These are phyloP conservation scores for Suillia variegata DNA, from an alignment of 2,888 invertebrate species.

Conservation along the genomic window DNA sequence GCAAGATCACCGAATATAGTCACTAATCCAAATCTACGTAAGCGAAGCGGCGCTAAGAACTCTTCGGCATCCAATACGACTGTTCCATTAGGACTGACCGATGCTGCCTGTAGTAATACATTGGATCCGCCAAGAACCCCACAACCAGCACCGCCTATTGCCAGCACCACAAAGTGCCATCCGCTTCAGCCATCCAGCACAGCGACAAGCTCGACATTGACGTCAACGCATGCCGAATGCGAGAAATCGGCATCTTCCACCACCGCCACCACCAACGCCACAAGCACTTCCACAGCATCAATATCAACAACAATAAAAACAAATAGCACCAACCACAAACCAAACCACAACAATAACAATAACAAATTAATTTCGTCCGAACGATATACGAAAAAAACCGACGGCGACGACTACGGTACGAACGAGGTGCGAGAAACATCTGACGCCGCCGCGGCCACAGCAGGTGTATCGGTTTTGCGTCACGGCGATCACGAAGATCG, in stretches of 20 bases:
- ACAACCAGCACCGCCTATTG: conserved; percentile 1
- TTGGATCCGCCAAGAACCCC: conserved; percentile 34
- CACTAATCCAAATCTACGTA: conserved; percentile 28
- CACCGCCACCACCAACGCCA: conserved; percentile 11
- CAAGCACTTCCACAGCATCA: conserved; percentile 7
- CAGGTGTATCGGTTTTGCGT: conserved; percentile 23
- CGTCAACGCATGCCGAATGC: conserved; percentile 12
- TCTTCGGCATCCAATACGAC: conserved; percentile 31
- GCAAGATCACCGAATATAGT: conserved; percentile 21
- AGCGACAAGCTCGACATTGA: not conserved
- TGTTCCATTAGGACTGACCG: too few relatives aligned
- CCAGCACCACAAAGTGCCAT: not conserved
- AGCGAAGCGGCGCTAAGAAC: conserved; percentile 20
- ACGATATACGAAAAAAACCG: conserved; percentile 1
- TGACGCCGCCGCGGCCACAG: too few relatives aligned
- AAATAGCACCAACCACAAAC: conserved; percentile 1
- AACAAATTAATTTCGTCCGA: conserved; percentile 1
- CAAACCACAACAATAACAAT: conserved; percentile 10
- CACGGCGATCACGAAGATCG: conserved; percentile 41
- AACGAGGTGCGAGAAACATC: conserved; percentile 36
- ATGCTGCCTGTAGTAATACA: too few relatives aligned
- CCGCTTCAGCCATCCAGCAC: not conserved
- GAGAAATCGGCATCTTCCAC: conserved; percentile 7
- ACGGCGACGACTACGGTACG: conserved; percentile 10
- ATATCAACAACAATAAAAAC: conserved; percentile 11